These are phyloP conservation scores for Patella pellucida DNA, from an alignment of 2,888 invertebrate species.

Conservation along the genomic window DNA sequence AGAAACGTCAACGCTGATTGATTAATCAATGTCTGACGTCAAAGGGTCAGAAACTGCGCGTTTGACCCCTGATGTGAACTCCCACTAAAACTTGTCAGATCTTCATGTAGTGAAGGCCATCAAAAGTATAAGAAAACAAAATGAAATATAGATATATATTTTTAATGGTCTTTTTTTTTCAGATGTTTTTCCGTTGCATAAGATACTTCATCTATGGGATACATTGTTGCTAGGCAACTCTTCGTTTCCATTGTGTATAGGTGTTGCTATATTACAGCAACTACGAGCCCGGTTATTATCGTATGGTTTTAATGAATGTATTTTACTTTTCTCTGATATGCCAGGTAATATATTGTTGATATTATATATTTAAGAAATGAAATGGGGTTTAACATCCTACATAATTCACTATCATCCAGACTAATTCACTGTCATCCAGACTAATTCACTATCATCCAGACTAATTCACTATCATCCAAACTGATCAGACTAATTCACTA, in stretches of 20 bases:
- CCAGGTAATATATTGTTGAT: slow-evolving; percentile 75
- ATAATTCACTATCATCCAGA: neutral
- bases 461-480: too few relatives aligned
- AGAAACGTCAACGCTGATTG: too few relatives aligned
- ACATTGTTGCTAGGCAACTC: slow-evolving; percentile 92
- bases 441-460: too few relatives aligned
- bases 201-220: slow-evolving; percentile 98
- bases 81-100: too few relatives aligned
- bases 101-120: too few relatives aligned
- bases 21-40: too few relatives aligned
- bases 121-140: too few relatives aligned
- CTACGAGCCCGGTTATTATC: slow-evolving; percentile 77
- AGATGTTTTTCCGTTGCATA: slow-evolving; percentile 98
- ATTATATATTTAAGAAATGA: neutral
- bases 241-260: slow-evolving; percentile 93
- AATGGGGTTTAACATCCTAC: neutral
- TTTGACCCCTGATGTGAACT: too few relatives aligned
- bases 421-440: too few relatives aligned
- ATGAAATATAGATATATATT: too few relatives aligned
- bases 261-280: slow-evolving; percentile 91
- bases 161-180: slow-evolving; percentile 64
- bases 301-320: slow-evolving; percentile 98
- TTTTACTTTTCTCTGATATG: slow-evolving; percentile 96
- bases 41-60: too few relatives aligned
- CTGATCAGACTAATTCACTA: too few relatives aligned